Conservation (phyloP, 2,888 invertebrate species). For the Campoletis raptor region DNA sequence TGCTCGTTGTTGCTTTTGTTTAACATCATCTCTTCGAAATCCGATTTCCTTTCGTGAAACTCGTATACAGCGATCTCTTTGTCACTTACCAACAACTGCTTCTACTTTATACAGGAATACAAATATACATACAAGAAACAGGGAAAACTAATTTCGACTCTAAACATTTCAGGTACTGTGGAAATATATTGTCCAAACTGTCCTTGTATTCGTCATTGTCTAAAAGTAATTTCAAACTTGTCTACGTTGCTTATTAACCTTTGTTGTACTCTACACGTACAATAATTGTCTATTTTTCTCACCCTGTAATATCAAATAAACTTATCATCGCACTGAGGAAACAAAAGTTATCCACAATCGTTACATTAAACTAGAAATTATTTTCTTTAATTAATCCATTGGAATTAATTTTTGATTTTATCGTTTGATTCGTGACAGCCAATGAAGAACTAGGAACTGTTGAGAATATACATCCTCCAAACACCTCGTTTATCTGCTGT, state of each 20-base stretch:
- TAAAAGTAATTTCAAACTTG: conserved; percentile 44
- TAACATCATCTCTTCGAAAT: conserved; percentile 26
- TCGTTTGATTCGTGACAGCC: neutral
- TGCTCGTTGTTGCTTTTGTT: conserved; percentile 23
- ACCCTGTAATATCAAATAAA: neutral
- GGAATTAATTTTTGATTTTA: neutral
- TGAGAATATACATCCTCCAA: neutral
- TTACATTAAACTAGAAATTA: neutral
- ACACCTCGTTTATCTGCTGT: neutral
- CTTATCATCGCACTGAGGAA: neutral
- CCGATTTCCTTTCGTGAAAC: conserved; percentile 14
- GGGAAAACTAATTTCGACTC: conserved; percentile 48
- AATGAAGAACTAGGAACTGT: neutral
- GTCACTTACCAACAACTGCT: conserved; percentile 24
- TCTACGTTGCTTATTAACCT: conserved; percentile 30
- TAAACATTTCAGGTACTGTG: conserved; percentile 2
- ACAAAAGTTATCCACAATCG: neutral
- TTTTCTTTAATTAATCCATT: neutral
- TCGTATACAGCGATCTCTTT: conserved; percentile 27
- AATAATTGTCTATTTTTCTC: neutral
- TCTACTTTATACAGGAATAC: conserved; percentile 6
- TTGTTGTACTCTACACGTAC: neutral
- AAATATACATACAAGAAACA: conserved; percentile 3
- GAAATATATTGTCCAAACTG: conserved; percentile 40
- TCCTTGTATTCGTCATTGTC: conserved; percentile 41